Percentiles rank a stretch among this genome's conserved stretches.
Evolutionary conservation across 2,797 vertebrate species (phyloP).

Genomic region (Rhabdophis nuchalis): DNA sequence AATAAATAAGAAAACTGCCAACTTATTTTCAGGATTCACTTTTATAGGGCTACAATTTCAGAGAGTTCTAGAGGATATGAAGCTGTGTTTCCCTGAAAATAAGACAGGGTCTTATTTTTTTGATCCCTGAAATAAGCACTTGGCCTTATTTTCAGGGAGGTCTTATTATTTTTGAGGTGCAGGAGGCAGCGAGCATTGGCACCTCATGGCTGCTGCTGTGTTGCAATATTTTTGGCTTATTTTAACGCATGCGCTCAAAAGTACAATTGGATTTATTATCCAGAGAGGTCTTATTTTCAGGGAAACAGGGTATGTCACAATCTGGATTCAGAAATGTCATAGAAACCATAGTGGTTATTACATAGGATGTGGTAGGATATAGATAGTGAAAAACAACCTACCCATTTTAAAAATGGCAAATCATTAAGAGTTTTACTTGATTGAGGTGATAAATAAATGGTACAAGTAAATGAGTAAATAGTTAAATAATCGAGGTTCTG

Average conservation of each 20-base stretch:
- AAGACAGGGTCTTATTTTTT: no score
- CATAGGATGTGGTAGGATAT: neutral
- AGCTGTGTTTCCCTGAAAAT: no score
- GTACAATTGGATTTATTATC: no score
- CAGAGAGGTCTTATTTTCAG: no score
- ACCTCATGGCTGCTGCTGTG: no score
- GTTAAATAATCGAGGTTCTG: neutral
- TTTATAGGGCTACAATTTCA: neutral
- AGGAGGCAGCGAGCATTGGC: no score
- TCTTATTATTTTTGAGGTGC: no score
- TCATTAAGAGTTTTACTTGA: neutral
- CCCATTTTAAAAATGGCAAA: neutral
- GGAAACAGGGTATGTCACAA: neutral
- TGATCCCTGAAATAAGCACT: no score
- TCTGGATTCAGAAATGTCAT: neutral
- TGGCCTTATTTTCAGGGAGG: no score
- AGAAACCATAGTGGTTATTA: neutral
- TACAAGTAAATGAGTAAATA: neutral
- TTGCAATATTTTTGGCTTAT: no score
- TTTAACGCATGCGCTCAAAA: no score
- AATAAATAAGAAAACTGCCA: neutral
- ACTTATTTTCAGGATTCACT: neutral
- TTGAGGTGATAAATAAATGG: neutral
- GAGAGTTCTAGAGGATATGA: neutral
- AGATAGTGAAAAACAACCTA: neutral